Percentiles rank a stretch among this genome's conserved stretches.
Evolutionary conservation across 2,113 vertebrate species (phyloP).

Genomic region (Verasper variegatus): DNA sequence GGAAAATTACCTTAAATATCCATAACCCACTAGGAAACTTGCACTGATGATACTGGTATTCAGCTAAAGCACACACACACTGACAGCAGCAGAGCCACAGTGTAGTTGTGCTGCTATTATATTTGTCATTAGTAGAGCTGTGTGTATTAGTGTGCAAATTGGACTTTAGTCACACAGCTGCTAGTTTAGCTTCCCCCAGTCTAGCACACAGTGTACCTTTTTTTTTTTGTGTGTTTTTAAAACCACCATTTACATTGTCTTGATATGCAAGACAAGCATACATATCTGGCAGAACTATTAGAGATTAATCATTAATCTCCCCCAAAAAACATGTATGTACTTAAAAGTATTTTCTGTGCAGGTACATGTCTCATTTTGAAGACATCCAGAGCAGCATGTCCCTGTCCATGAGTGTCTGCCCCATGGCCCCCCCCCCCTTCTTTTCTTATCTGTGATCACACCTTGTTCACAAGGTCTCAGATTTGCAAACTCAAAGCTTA

Average conservation of each 20-base stretch:
- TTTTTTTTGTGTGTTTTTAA: not conserved
- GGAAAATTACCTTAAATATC: constrained; percentile 14
- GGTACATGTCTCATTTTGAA: not conserved
- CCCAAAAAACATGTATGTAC: no score
- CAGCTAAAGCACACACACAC: not conserved
- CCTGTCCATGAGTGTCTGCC: not conserved
- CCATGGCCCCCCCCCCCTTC: not conserved
- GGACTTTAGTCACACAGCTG: constrained; percentile 45
- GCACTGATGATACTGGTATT: not conserved
- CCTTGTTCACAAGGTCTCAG: not conserved
- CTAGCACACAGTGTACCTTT: not conserved
- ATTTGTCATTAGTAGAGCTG: not conserved
- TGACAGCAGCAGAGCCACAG: not conserved
- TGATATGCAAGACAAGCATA: not conserved
- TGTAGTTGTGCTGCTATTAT: not conserved
- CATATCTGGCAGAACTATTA: not conserved
- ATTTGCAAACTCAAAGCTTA: not conserved
- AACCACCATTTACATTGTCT: not conserved
- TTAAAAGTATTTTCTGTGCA: no score
- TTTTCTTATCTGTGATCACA: constrained; percentile 4
- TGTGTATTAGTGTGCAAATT: constrained; percentile 28
- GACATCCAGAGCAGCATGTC: not conserved
- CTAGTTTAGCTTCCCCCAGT: not conserved
- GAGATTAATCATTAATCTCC: not conserved
- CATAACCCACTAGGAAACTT: not conserved